These are phyloP conservation scores for Magallana ariakensis DNA, from an alignment of 1,140 invertebrate species.

Conservation along the genomic window DNA sequence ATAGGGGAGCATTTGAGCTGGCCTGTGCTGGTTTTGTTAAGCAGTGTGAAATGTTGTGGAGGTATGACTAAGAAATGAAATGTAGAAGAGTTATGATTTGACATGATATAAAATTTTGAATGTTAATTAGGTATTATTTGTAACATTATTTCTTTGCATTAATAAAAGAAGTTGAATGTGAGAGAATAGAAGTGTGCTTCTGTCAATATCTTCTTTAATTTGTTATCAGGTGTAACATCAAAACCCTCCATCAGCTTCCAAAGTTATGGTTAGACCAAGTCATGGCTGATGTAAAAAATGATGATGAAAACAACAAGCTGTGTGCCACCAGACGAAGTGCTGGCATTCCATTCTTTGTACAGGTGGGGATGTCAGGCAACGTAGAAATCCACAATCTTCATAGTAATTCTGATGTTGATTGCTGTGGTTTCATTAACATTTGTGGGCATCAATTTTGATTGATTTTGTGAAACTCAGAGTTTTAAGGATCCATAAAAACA, in stretches of 20 bases:
- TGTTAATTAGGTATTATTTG: too few species aligned
- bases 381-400: neutral
- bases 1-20: constrained; percentile 97
- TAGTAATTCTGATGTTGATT: neutral
- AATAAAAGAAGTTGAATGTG: too few species aligned
- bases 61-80: constrained; percentile 72
- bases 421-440: neutral
- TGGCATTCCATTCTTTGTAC: constrained; percentile 93
- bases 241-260: constrained; percentile 85
- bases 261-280: constrained; percentile 86
- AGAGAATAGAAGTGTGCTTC: too few species aligned
- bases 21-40: constrained; percentile 93
- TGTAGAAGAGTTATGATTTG: neutral
- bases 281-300: constrained; percentile 82
- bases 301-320: constrained; percentile 81
- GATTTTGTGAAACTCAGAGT: too few species aligned
- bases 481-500: too few species aligned
- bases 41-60: constrained; percentile 86
- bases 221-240: constrained; percentile 71
- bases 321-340: constrained; percentile 93
- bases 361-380: constrained; percentile 81
- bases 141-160: too few species aligned
- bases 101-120: too few species aligned
- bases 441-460: too few species aligned
- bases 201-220: neutral